Conservation (phyloP, 37 sponge, comb jelly and placozoan species). For the Diacarnus erythraeanus region DNA sequence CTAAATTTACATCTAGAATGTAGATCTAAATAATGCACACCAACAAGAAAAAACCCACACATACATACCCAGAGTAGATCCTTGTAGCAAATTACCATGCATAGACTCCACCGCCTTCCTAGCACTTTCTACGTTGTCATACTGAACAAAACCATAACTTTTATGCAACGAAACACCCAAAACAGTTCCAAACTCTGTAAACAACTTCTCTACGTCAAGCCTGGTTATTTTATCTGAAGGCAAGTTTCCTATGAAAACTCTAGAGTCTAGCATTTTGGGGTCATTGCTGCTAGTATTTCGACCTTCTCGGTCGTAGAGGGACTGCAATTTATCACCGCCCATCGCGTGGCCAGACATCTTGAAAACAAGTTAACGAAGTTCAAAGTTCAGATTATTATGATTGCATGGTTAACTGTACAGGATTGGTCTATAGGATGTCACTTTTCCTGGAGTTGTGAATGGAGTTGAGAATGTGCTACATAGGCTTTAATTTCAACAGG, state of each 20-base stretch:
- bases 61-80: slow-evolving; percentile 46
- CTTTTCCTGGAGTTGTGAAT: background rate
- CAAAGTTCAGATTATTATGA: no score
- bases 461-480: slow-evolving; percentile 10
- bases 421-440: no score
- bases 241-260: slow-evolving; percentile 74
- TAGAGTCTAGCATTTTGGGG: slow-evolving; percentile 62
- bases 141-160: slow-evolving; percentile 78
- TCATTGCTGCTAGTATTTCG: slow-evolving; percentile 63
- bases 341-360: no score
- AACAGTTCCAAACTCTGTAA: slow-evolving; percentile 43
- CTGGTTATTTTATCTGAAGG: slow-evolving; percentile 45
- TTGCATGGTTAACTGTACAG: no score
- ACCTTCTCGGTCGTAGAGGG: slow-evolving; percentile 35
- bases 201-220: slow-evolving; percentile 40
- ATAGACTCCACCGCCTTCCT: slow-evolving; percentile 36
- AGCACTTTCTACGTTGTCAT: slow-evolving; percentile 52
- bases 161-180: slow-evolving; percentile 63
- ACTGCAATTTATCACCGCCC: background rate
- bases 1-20: slow-evolving; percentile 52
- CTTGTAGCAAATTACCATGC: slow-evolving; percentile 39
- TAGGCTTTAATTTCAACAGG: slow-evolving; percentile 51
- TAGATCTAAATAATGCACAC: slow-evolving; percentile 15
- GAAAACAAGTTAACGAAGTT: no score
- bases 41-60: no score